These are phyloP conservation scores for Macrotus californicus DNA, from an alignment of 2,113 vertebrate genomes.

Conservation along the genomic window DNA sequence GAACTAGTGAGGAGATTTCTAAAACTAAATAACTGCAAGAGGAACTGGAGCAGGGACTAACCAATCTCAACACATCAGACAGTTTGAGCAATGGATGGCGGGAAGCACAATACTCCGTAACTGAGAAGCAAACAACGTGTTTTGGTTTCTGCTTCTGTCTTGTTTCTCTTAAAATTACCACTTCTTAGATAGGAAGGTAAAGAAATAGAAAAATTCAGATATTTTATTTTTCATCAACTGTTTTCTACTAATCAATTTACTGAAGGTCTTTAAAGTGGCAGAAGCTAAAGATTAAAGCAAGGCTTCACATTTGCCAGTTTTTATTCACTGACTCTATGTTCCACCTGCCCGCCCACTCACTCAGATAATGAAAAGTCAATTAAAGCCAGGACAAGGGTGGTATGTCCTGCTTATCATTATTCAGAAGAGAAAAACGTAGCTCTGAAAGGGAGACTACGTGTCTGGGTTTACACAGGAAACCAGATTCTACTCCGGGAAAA, in stretches of 20 bases:
- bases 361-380: neutral
- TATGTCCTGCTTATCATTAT: neutral
- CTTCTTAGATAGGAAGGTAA: neutral
- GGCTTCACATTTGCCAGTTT: neutral
- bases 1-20: neutral
- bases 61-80: neutral
- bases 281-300: neutral
- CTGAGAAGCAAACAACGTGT: neutral
- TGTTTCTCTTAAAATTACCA: neutral
- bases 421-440: neutral
- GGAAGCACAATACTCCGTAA: neutral
- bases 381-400: neutral
- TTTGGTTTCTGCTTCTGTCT: constrained; percentile 10
- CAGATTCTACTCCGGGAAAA: neutral
- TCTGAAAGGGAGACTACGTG: neutral
- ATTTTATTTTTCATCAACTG: neutral
- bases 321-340: neutral
- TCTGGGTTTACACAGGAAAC: neutral
- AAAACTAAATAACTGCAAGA: neutral
- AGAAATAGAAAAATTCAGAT: neutral
- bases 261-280: neutral
- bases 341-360: neutral
- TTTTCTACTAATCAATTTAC: neutral
- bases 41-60: neutral
- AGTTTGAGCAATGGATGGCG: neutral